Conservation (phyloP, 1,140 invertebrate genomes). For the Drosophila jambulina region DNA sequence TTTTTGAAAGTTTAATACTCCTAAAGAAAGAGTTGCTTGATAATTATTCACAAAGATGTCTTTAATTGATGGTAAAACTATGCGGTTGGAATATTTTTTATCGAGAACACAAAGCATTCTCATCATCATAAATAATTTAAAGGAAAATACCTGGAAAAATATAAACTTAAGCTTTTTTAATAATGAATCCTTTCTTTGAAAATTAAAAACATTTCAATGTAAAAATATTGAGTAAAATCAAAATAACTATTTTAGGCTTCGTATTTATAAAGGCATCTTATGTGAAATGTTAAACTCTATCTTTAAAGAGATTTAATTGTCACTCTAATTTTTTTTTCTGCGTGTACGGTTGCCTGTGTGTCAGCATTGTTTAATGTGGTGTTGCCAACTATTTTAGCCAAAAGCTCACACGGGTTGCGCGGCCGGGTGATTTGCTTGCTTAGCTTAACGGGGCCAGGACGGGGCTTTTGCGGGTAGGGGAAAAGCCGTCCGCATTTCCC, state of each 20-base stretch:
- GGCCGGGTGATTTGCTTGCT: slow-evolving; percentile 79
- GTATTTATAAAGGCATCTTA: not conserved
- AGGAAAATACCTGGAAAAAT: too few species aligned
- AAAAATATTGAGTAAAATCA: too few species aligned
- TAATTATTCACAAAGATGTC: not conserved
- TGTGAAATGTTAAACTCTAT: too few species aligned
- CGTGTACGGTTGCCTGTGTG: slow-evolving; percentile 27
- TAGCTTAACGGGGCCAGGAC: slow-evolving; percentile 65
- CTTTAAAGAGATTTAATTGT: not conserved
- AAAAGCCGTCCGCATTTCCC: slow-evolving; percentile 11
- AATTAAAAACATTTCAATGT: too few species aligned
- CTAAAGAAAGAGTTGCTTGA: not conserved
- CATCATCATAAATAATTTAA: too few species aligned
- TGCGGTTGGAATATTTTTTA: too few species aligned
- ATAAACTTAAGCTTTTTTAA: too few species aligned
- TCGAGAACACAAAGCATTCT: too few species aligned
- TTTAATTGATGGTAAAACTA: not conserved
- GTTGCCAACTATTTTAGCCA: slow-evolving; percentile 84
- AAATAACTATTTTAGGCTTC: too few species aligned
- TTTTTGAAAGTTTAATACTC: not conserved
- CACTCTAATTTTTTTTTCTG: not conserved
- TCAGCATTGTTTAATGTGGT: slow-evolving; percentile 79
- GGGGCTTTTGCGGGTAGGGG: slow-evolving; percentile 18
- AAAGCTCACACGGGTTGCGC: slow-evolving; percentile 78
- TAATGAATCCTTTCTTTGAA: too few species aligned